Percentiles rank a stretch among this genome's conserved stretches.
phyloP scores from a whole-genome alignment of 2,113 vertebrate genomes.

The Nothoprocta perdicaria region DNA sequence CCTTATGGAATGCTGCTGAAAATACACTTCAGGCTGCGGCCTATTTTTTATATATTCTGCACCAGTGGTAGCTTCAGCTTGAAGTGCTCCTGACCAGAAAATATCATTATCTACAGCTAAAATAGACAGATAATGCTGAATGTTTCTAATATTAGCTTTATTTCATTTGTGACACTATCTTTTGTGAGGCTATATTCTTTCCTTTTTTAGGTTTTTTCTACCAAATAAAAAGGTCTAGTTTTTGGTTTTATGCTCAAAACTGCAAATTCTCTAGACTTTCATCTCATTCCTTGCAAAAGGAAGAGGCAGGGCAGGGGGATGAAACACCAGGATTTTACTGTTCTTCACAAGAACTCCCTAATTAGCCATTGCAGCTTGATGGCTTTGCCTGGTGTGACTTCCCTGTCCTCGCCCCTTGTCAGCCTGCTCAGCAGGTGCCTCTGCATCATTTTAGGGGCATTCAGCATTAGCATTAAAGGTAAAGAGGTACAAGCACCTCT shows the following conservation, averaged over 20 bases:
- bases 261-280: neutral
- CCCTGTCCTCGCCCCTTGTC: neutral
- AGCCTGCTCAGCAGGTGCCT: neutral
- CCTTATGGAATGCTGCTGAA: constrained; percentile 37
- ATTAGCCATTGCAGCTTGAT: neutral
- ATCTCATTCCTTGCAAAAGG: neutral
- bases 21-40: constrained; percentile 36
- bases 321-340: neutral
- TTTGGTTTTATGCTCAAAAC: neutral
- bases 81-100: constrained; percentile 8
- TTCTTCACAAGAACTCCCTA: neutral
- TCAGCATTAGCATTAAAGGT: neutral
- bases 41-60: constrained; percentile 43
- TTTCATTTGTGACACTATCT: neutral
- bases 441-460: neutral
- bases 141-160: constrained; percentile 21
- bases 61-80: neutral
- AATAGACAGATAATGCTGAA: neutral
- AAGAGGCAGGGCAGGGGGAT: neutral
- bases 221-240: neutral
- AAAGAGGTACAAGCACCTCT: neutral
- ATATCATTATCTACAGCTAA: neutral
- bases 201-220: neutral
- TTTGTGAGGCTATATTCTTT: neutral
- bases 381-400: neutral